Base-by-base conservation (phyloP, 1,140 invertebrate species). In the Lasaia peninsularis region DNA sequence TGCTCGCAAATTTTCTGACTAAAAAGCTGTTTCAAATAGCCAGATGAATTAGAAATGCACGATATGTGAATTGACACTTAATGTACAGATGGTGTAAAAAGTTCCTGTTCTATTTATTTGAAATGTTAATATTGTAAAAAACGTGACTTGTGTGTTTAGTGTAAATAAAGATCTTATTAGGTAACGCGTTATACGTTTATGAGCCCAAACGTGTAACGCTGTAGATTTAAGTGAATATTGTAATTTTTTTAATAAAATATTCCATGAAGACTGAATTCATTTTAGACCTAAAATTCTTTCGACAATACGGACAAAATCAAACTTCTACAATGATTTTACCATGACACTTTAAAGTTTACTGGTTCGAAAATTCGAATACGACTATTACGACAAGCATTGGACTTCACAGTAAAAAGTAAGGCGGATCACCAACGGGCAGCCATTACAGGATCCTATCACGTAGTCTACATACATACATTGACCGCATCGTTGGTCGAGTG, bases 1-100 rank as follows among this genome's bases (percentile, higher is more conserved):
- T 90, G 91, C 55, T 88, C 91, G 0, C 81, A 84, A 63, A 88
- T 86, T 83, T 88, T 88, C 83, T 88, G 86, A 88, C 86, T 88
- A 88, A 86, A 86, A 62, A 62, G 69, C 8, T 88, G 86, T 65
- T 88, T 75, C 55, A 86, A 88, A 79, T 88, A 88, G 79, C 86
- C 80, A 21, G 78, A 86, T 60, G 67, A 58, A 37, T 53, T 86
- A 33, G 86, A 88, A 64, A 77, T 84, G 76, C 71, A 86, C 64
- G 78, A 69, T 65, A 71, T 85, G 35, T 84, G 71, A 85, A 81
- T 50, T 70, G 67, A 80, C 74, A 81, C 76, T 81, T 78, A 4
- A 52, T 69, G 62, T 69, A 51, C 54, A 75, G 53, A 62, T 20
- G 67, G 77, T 78, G 73, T 80, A 75, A 53, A 79, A 77, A 75